Evolutionary conservation across 2,797 vertebrate genomes (phyloP), one percentile per base, ranked within the genome.

Genomic region (Periophthalmus magnuspinnatus): DNA sequence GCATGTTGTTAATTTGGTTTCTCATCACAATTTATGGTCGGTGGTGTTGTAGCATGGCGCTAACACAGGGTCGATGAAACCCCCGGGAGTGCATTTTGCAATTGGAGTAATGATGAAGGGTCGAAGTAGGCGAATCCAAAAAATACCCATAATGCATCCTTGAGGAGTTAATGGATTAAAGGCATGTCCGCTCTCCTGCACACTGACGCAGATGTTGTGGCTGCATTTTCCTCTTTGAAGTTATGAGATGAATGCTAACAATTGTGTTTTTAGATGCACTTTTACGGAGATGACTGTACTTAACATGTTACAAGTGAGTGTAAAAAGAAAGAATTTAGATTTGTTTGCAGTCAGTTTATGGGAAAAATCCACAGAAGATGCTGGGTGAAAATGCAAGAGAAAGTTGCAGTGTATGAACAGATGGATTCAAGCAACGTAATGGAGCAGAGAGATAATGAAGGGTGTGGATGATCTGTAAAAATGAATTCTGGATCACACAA

Each of bases 1-100:
- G 89, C 84, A 68, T 88, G 89, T 75, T 78, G 84, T 87, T 93
- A 90, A 93, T 92, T 91, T 85, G 73, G 82, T 90, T 91, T 90
- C 86, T 88, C 87, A 77, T 86, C 80, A 79, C 75, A 84, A 89
- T 91, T 89, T 86, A 88, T 81, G 56, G 81, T 64, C 19, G 67
- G 54, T 67, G 68, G 56, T 67, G 77, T 69, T 79, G 72, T 75
- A 67, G 74, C n/a, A 6, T 74, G 77, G 68, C 32, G 19, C 68
- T 67, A 80, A 78, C 69, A 69, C 14, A 34, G 75, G 84, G 78
- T 83, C 24, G 54, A 32, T 19, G 32, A 17, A 85, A 75, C 77
- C 83, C 81, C 0, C 1, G 80, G 80, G 80, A 81, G 65, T 38
- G 59, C 9, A 11, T 73, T 75, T 78, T 74, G 72, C 80, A 75